Conservation (phyloP, 1,140 invertebrate genomes). For the Macrobrachium rosenbergii region DNA sequence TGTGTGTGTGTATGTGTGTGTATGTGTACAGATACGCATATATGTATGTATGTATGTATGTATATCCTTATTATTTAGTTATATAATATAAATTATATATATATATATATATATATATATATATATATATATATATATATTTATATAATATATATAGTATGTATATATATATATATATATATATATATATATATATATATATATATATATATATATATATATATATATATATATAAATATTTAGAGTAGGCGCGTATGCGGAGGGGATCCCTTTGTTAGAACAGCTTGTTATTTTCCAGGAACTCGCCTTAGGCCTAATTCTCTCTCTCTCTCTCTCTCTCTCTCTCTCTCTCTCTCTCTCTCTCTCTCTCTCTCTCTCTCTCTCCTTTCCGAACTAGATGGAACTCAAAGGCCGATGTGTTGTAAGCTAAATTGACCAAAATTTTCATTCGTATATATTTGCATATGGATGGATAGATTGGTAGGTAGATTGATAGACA, state of each 20-base stretch:
- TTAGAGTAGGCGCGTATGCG: not conserved
- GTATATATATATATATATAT: slow-evolving; percentile 18
- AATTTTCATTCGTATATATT: too few species aligned
- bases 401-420: too few species aligned
- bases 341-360: not conserved
- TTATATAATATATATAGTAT: slow-evolving; percentile 16
- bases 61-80: too few species aligned
- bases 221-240: slow-evolving; percentile 15
- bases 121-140: not conserved
- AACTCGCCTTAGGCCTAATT: not conserved
- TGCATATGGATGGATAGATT: too few species aligned
- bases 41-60: not conserved
- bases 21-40: slow-evolving; percentile 8
- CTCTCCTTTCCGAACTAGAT: not conserved
- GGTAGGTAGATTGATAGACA: too few species aligned
- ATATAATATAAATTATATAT: not conserved
- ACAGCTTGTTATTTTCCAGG: too few species aligned
- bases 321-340: not conserved
- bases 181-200: slow-evolving; percentile 13
- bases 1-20: too few species aligned
- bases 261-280: not conserved
- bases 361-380: not conserved
- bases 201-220: slow-evolving; percentile 20
- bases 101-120: not conserved
- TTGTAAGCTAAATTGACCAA: too few species aligned